Evolutionary conservation across 1,140 invertebrate species (phyloP), one percentile per base, ranked within the genome.

Genomic region (Leptinotarsa lineolata): DNA sequence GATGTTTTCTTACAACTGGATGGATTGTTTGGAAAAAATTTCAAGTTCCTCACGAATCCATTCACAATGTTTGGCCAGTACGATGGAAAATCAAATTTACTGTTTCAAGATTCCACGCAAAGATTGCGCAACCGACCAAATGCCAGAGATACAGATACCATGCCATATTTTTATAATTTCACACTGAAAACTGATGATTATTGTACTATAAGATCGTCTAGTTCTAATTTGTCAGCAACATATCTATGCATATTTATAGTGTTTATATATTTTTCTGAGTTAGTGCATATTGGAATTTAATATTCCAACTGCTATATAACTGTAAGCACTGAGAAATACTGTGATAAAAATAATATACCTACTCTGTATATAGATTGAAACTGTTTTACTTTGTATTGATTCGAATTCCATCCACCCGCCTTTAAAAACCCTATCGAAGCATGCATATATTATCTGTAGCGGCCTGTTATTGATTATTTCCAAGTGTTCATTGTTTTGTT

Each of bases 61-160:
- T 92, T 93, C 70, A 88, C 88, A 0, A 84, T 94, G 76, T 94
- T 89, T 76, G 91, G 89, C 0, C 79, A 86, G 6, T 93, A 88
- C 74, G 90, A 92, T 75, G 87, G 87, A 39, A 81, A 87, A 68
- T 81, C 81, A 20, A 86, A 91, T 78, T 82, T 93, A 3, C 81
- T 93, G 39, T 93, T 94, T 81, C 87, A 90, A n/a, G 91, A 90
- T 80, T 86, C 83, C n/a, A 91, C 90, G 0, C 85, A 86, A 71
- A 85, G 77, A 63, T 81, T 91, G 39, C 81, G 84, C 54, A 77
- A 77, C 18, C 73, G 78, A 0, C 81, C 83, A 22, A 79, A 54
- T 16, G 68, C 70, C 12, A 79, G 76, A 69, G 82, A 81, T 61
- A 74, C 70, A 8, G 80, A 83, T 71, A 71, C 61, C 46, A 81